Conservation (phyloP, 2,888 invertebrate species). For the Heliconius hortense region DNA sequence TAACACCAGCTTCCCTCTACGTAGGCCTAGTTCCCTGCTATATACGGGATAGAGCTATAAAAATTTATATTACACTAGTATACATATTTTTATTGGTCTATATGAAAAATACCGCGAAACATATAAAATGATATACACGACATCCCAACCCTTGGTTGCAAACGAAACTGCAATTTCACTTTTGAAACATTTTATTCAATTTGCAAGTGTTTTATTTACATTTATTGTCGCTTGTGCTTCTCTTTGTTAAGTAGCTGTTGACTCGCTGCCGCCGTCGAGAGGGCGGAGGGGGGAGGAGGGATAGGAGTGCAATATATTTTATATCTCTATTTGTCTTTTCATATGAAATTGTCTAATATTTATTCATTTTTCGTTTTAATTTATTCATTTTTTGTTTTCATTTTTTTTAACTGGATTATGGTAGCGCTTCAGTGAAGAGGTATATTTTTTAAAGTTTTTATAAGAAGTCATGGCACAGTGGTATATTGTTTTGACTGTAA, state of each 20-base stretch:
- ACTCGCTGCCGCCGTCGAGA: constrained; percentile 5
- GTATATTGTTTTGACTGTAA: too few relatives aligned
- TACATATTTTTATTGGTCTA: too few relatives aligned
- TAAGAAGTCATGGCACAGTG: too few relatives aligned
- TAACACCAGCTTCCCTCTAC: too few relatives aligned
- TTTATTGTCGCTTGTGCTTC: constrained; percentile 21
- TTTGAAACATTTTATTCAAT: constrained; percentile 32
- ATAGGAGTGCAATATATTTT: not conserved
- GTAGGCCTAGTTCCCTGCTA: too few relatives aligned
- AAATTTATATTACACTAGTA: too few relatives aligned
- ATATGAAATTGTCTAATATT: constrained; percentile 10
- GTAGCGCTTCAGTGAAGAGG: not conserved
- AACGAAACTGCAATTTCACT: constrained; percentile 28
- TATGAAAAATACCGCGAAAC: too few relatives aligned
- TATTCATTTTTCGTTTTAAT: not conserved
- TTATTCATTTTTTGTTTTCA: too few relatives aligned
- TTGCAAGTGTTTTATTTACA: constrained; percentile 28
- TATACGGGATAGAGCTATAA: too few relatives aligned
- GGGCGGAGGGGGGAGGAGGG: not conserved
- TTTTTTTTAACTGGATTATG: not conserved
- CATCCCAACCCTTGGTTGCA: not conserved
- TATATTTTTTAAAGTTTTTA: not conserved
- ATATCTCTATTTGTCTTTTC: not conserved
- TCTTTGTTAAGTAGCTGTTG: constrained; percentile 24
- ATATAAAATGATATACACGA: too few relatives aligned